Evolutionary conservation across 2,113 vertebrate species (phyloP), one percentile per base, ranked within the genome.

Genomic region (Rhinolophus sinicus): DNA sequence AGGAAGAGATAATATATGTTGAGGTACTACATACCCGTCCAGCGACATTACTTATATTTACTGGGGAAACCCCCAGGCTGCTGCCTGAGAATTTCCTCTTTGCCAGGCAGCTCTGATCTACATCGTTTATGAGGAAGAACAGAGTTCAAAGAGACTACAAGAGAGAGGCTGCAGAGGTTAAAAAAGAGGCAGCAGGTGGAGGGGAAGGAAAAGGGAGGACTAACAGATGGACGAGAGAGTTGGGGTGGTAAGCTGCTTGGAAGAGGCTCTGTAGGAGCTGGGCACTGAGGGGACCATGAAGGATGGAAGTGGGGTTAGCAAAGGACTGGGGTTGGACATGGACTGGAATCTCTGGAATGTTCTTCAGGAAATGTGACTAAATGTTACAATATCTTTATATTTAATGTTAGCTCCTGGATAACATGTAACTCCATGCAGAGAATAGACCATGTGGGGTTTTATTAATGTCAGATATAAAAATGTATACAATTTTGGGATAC

Each of bases 301-400:
- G 4, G 50, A 77, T 33, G 80, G 26, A 72, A n/a, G 19, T 70
- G 40, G 30, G 70, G 24, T 64, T 70, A 78, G 22, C 1, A 19
- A 47, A 89, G 52, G 38, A 47, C 84, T 38, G 21, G 24, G 24
- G 44, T 80, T 19, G 58, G 8, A 22, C 4, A 35, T 28, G 65
- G 33, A 16, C 40, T 86, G 47, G 38, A 54, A 58, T 30, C 54
- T 33, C 11, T 62, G 38, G 38, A 40, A 82, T 15, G 3, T 73
- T 78, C 47, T 70, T 88, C n/a, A 88, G 90, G 69, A 73, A 93
- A 75, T 69, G 40, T 77, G 72, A 91, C 19, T 80, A 77, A 93
- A 40, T 56, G 73, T 14, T 26, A 7, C 35, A 60, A 72, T 90
- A 69, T 9, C 30, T 84, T 50, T 62, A 24, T 22, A 47, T 75